Conservation (phyloP, 2,888 invertebrate genomes). For the Cartodere bifasciata region DNA sequence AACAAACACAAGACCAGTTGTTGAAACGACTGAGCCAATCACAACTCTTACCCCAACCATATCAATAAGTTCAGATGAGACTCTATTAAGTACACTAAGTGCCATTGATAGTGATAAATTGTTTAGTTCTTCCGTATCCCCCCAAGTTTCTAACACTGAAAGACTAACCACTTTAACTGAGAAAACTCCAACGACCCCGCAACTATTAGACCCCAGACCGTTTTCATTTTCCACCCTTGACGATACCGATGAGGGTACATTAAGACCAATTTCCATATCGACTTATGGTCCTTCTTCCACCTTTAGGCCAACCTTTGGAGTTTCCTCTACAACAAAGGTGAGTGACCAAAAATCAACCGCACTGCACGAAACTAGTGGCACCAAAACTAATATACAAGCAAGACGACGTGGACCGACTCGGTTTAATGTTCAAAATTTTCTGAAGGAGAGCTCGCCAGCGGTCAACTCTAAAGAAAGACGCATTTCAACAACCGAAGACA, state of each 20-base stretch:
- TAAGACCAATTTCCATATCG: slow-evolving; percentile 9
- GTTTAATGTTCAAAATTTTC: too few relatives aligned
- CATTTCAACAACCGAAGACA: too few relatives aligned
- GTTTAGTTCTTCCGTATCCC: too few relatives aligned
- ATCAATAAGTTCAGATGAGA: background rate
- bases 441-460: too few relatives aligned
- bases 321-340: slow-evolving; percentile 35
- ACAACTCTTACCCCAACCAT: slow-evolving; percentile 4
- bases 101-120: too few relatives aligned
- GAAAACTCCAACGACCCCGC: slow-evolving; percentile 17
- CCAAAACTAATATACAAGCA: too few relatives aligned
- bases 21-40: background rate
- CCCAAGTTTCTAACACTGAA: background rate
- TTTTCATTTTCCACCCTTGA: slow-evolving; percentile 25
- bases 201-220: slow-evolving; percentile 27
- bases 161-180: background rate
- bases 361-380: slow-evolving; percentile 7
- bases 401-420: too few relatives aligned
- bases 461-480: too few relatives aligned
- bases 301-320: slow-evolving; percentile 26
- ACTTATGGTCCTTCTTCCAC: slow-evolving; percentile 20
- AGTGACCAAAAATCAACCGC: slow-evolving; percentile 35
- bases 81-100: too few relatives aligned
- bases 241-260: too few relatives aligned
- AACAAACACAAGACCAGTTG: background rate